Evolutionary conservation across 2,888 invertebrate genomes (phyloP).

Genomic region (Lepeophtheirus nordmannii): DNA sequence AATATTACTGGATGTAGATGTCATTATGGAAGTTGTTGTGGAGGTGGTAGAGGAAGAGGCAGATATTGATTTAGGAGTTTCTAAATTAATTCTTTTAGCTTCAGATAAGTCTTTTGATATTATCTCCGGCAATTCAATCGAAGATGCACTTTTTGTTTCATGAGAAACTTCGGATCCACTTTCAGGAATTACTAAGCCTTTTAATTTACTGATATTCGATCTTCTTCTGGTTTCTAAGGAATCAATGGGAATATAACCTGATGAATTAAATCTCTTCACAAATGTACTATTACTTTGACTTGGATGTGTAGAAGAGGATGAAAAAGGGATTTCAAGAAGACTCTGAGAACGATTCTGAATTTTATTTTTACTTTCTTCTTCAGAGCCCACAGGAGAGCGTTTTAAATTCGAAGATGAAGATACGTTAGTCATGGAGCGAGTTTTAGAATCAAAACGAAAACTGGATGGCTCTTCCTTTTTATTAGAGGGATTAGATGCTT

Average conservation of each 20-base stretch:
- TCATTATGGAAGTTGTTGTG: neutral
- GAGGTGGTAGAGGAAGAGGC: neutral
- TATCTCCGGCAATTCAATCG: neutral
- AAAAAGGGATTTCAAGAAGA: slow-evolving; percentile 11
- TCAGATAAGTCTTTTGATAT: neutral
- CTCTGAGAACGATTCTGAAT: slow-evolving; percentile 20
- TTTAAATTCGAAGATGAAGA: slow-evolving; percentile 9
- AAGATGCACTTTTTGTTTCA: neutral
- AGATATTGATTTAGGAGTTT: neutral
- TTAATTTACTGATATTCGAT: neutral
- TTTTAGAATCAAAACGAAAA: neutral
- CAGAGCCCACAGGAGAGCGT: slow-evolving; percentile 26
- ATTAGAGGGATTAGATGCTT: neutral
- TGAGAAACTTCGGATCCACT: neutral
- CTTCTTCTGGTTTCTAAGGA: neutral
- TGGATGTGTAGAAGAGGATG: neutral
- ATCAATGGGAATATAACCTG: neutral
- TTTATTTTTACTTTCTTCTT: neutral
- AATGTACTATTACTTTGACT: neutral
- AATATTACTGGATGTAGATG: neutral
- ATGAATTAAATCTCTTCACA: neutral
- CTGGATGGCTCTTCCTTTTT: neutral
- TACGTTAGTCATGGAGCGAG: neutral
- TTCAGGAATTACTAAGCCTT: slow-evolving; percentile 18
- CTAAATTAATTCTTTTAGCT: neutral